Conservation (phyloP, 2,113 vertebrate species). For the Chroicocephalus ridibundus region DNA sequence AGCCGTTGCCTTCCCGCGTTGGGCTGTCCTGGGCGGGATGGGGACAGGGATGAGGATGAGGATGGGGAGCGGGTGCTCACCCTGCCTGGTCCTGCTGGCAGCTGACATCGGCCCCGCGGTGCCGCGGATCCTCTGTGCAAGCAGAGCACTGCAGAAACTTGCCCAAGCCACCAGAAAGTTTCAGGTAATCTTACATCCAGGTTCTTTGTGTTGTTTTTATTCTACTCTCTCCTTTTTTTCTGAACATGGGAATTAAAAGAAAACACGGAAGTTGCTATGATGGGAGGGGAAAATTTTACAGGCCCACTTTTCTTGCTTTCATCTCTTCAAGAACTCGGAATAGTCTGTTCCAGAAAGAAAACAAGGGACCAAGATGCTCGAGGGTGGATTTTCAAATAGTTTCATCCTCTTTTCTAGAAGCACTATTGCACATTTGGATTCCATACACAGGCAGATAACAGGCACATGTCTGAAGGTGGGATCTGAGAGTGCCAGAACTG, state of each 20-base stretch:
- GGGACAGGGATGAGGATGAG: not conserved
- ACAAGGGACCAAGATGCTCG: not conserved
- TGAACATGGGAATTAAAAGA: not conserved
- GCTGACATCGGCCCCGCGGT: fast-evolving
- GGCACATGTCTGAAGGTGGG: not conserved
- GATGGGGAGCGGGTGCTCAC: fast-evolving
- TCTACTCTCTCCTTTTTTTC: not conserved
- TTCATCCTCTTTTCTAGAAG: not conserved
- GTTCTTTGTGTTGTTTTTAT: not conserved
- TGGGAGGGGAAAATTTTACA: not conserved
- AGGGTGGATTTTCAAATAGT: not conserved
- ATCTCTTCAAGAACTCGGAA: not conserved
- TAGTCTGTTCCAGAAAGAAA: not conserved
- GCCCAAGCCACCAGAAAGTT: not conserved
- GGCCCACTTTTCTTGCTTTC: not conserved
- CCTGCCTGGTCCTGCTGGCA: not conserved
- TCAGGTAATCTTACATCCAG: not conserved
- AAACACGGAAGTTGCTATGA: not conserved
- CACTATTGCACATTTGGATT: not conserved
- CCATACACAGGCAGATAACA: not conserved
- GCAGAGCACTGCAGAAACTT: not conserved
- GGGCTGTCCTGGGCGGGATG: fast-evolving
- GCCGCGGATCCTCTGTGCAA: fast-evolving
- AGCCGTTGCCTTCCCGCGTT: fast-evolving
- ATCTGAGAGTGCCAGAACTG: not conserved